Conservation (phyloP, 2,797 vertebrate genomes). For the Tinamus major region DNA sequence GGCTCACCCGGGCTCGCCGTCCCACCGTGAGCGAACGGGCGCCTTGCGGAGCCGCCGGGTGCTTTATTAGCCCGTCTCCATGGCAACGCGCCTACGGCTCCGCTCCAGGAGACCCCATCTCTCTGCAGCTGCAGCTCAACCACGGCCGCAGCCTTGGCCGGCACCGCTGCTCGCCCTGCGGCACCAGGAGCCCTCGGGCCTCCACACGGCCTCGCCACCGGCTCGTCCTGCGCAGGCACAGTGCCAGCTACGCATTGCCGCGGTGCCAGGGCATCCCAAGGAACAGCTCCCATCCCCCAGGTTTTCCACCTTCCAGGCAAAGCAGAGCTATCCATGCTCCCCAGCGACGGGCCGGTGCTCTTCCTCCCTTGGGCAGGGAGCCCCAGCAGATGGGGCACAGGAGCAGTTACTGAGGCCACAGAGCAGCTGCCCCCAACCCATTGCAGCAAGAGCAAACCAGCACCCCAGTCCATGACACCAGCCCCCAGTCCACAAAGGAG, state of each 20-base stretch:
- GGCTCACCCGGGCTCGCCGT: neutral
- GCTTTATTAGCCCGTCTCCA: slow-evolving; percentile 72
- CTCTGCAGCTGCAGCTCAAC: slow-evolving; percentile 38
- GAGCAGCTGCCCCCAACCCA: neutral
- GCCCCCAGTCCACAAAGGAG: neutral
- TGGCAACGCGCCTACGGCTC: slow-evolving; percentile 67
- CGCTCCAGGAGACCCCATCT: slow-evolving; percentile 50
- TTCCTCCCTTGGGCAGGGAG: neutral
- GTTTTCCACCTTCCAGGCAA: neutral
- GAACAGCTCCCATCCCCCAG: neutral
- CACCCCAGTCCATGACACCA: neutral
- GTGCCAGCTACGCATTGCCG: rapidly evolving
- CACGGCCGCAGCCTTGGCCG: neutral
- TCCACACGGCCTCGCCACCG: neutral
- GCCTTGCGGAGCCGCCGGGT: slow-evolving; percentile 19
- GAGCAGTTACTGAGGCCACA: neutral
- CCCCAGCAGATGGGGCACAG: neutral
- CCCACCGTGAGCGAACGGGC: neutral
- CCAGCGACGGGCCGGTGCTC: neutral
- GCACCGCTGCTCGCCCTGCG: neutral
- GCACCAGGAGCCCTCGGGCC: neutral
- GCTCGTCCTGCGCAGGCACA: neutral
- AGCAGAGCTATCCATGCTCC: neutral
- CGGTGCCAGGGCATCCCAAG: neutral
- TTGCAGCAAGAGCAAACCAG: neutral